phyloP scores from a whole-genome alignment of 2,888 invertebrate genomes.

The Nasonia oneida region DNA sequence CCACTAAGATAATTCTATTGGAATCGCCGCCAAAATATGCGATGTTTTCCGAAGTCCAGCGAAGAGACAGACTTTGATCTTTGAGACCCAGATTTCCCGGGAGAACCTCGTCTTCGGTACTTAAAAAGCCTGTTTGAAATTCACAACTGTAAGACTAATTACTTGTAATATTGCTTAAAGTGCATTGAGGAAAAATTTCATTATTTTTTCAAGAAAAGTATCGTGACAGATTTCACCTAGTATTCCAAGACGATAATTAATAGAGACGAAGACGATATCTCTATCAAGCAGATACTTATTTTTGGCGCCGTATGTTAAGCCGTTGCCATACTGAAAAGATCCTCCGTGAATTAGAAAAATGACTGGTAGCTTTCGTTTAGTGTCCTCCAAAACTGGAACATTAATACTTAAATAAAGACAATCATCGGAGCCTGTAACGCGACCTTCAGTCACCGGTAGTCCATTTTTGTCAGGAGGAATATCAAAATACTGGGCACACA shows the following conservation, averaged over 20 bases:
- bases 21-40: slow-evolving; percentile 86
- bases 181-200: background rate
- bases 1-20: slow-evolving; percentile 84
- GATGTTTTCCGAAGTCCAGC: slow-evolving; percentile 86
- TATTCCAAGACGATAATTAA: slow-evolving; percentile 49
- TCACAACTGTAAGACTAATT: background rate
- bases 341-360: slow-evolving; percentile 59
- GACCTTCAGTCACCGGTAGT: slow-evolving; percentile 54
- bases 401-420: slow-evolving; percentile 72
- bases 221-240: slow-evolving; percentile 10
- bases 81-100: slow-evolving; percentile 88
- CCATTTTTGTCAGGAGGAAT: slow-evolving; percentile 46
- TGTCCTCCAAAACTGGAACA: slow-evolving; percentile 63
- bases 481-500: slow-evolving; percentile 69
- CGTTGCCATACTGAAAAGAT: slow-evolving; percentile 77
- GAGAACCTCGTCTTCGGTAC: slow-evolving; percentile 85
- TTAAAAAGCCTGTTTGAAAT: slow-evolving; percentile 83
- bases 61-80: slow-evolving; percentile 86
- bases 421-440: slow-evolving; percentile 70
- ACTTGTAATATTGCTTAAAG: background rate
- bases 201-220: background rate
- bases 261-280: slow-evolving; percentile 43
- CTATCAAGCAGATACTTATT: slow-evolving; percentile 37
- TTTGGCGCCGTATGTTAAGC: slow-evolving; percentile 76
- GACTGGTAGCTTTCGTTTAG: slow-evolving; percentile 42